phyloP scores from a whole-genome alignment of 2,797 vertebrate genomes.

The Anabacerthia variegaticeps region DNA sequence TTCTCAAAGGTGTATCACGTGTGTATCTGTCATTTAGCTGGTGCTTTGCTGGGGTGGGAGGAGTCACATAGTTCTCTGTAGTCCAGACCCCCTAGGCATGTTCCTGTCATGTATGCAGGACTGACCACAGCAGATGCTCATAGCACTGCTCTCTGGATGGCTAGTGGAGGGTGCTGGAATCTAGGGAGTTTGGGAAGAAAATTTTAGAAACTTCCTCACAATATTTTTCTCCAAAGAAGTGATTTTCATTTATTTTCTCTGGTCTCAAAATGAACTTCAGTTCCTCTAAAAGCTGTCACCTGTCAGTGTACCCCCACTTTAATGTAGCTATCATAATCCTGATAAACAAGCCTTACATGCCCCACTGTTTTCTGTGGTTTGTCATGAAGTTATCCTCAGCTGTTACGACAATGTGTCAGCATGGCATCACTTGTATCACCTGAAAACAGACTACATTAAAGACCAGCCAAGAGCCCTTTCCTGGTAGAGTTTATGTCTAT shows the following conservation, averaged over 20 bases:
- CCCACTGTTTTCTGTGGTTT: background rate
- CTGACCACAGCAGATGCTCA: background rate
- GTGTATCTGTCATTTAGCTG: background rate
- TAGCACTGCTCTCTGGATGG: background rate
- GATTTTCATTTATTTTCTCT: background rate
- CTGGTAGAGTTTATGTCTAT: background rate
- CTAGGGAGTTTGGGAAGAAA: background rate
- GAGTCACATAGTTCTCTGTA: background rate
- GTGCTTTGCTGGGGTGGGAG: background rate
- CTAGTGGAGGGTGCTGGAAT: rapidly evolving
- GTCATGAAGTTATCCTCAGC: background rate
- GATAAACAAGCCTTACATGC: background rate
- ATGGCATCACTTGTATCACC: background rate
- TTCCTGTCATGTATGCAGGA: background rate
- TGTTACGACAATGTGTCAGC: background rate
- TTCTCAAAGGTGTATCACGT: background rate
- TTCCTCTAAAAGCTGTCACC: background rate
- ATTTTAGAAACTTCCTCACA: background rate
- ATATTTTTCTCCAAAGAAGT: background rate
- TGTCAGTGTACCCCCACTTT: background rate
- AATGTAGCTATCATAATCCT: background rate
- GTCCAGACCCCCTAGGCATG: background rate
- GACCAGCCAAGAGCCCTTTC: background rate
- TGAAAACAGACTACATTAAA: background rate
- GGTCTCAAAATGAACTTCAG: background rate